phyloP scores from a whole-genome alignment of 2,113 vertebrate genomes.

The Vulpes ferrilata region DNA sequence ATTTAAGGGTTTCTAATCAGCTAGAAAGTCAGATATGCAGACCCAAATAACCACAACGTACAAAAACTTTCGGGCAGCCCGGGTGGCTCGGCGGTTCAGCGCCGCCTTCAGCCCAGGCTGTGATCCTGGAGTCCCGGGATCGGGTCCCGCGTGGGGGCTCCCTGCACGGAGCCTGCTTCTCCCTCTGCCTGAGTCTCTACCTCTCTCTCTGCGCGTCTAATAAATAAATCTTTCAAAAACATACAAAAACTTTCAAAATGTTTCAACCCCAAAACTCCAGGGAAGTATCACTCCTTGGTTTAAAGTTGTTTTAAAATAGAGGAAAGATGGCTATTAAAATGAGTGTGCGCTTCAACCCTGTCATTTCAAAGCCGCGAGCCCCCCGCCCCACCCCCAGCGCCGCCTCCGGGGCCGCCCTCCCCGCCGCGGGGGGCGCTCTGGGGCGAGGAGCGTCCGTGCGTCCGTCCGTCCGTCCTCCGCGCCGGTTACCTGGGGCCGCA shows the following conservation, averaged over 20 bases:
- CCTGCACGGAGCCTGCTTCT: too few relatives aligned
- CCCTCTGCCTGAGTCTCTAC: too few relatives aligned
- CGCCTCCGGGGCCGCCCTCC: neutral
- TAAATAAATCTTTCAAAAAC: too few relatives aligned
- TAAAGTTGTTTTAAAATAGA: neutral
- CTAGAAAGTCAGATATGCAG: neutral
- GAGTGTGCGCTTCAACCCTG: neutral
- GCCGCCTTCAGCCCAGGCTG: too few relatives aligned
- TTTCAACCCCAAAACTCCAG: neutral
- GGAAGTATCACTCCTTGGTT: neutral
- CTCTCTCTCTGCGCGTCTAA: too few relatives aligned
- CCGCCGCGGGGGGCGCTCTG: rapidly evolving
- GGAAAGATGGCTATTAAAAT: neutral
- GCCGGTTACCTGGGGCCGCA: neutral
- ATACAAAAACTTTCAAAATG: too few relatives aligned
- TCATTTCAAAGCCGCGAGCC: neutral
- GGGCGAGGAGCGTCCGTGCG: rapidly evolving
- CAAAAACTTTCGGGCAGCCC: neutral
- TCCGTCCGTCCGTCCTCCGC: neutral
- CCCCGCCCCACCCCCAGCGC: neutral
- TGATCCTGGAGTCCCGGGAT: too few relatives aligned
- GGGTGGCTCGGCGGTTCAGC: too few relatives aligned
- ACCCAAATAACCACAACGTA: neutral
- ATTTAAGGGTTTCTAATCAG: neutral
- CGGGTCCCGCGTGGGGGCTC: too few relatives aligned